phyloP scores from a whole-genome alignment of 2,113 vertebrate genomes.

The Physeter macrocephalus region DNA sequence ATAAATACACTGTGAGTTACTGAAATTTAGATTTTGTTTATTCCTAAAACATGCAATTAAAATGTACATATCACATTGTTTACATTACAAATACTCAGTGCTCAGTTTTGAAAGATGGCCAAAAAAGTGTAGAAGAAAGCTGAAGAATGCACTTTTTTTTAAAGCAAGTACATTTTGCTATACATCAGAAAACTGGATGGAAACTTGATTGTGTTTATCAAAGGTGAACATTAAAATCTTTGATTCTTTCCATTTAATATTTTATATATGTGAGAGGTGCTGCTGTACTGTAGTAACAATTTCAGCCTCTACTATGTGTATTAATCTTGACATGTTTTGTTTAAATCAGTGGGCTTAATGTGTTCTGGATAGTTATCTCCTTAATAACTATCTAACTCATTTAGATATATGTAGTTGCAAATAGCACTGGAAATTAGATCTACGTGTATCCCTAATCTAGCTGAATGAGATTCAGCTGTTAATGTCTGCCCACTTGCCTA shows the following conservation, averaged over 20 bases:
- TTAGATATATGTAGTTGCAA: not conserved
- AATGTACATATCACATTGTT: constrained; percentile 72
- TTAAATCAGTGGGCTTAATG: not conserved
- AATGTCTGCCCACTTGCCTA: not conserved
- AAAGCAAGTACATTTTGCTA: not conserved
- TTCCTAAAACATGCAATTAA: constrained; percentile 73
- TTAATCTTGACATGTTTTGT: not conserved
- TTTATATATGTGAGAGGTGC: not conserved
- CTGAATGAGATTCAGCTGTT: not conserved
- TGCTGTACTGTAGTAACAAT: not conserved
- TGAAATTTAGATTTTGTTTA: constrained; percentile 76
- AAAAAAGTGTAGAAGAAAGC: constrained; percentile 55
- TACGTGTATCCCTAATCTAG: not conserved
- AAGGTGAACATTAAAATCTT: constrained; percentile 35
- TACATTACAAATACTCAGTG: constrained; percentile 59
- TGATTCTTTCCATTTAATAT: not conserved
- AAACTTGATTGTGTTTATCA: not conserved
- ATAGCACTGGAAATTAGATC: not conserved
- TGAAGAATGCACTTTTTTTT: not conserved
- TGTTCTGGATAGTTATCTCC: not conserved
- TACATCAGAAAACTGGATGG: not conserved
- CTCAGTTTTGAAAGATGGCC: constrained; percentile 78
- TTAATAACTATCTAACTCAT: not conserved
- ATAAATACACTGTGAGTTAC: constrained; percentile 84
- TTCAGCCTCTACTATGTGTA: not conserved